Base-by-base conservation (phyloP, 2,113 vertebrate species). In the Eublepharis macularius region DNA sequence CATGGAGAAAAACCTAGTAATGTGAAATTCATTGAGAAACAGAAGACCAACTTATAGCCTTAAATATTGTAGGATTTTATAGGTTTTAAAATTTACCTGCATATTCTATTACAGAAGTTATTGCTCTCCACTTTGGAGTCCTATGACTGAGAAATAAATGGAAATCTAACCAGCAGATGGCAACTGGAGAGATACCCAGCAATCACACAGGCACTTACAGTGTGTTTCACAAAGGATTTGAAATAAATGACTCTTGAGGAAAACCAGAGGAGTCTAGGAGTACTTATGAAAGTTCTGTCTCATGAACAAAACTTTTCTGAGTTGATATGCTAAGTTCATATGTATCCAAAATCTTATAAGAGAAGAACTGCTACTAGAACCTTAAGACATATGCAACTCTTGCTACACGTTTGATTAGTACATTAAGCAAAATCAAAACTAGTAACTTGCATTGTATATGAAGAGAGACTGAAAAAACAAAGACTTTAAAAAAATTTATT, bases 401-500 rank as follows among this genome's bases (percentile, higher is more conserved):
- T 45, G 45, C 45, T 36, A 6, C 7, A 72, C 36, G 12, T 57
- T 72, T 72, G 2, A 43, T 47, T 17, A 60, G 24, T 60, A 29
- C 41, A 49, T 16, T 13, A 16, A 29, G 4, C 9, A 68, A 83
- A 49, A 49, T 90, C 86, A 83, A 90, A 91, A 87, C 81, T 68
- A 76, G 80, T 74, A 86, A 87, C 80, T 90, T 86, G 91, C 73
- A 63, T 90, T 89, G 85, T 63, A 73, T 82, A 82, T 76, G 87
- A 81, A 90, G 77, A 60, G 29, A 24, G 3, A 86, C 66, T 65
- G 43, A 82, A 93, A 89, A 87, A 73, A 41, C 81, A 87, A 89
- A 24, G 77, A 86, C 85, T 90, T 86, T 82, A 39, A 92, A 88
- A 75, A 93, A 89, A 89, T 86, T 94, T 93, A 78, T 94, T 93